Evolutionary conservation across 2,113 vertebrate species (phyloP).

Genomic region (Otocyon megalotis): DNA sequence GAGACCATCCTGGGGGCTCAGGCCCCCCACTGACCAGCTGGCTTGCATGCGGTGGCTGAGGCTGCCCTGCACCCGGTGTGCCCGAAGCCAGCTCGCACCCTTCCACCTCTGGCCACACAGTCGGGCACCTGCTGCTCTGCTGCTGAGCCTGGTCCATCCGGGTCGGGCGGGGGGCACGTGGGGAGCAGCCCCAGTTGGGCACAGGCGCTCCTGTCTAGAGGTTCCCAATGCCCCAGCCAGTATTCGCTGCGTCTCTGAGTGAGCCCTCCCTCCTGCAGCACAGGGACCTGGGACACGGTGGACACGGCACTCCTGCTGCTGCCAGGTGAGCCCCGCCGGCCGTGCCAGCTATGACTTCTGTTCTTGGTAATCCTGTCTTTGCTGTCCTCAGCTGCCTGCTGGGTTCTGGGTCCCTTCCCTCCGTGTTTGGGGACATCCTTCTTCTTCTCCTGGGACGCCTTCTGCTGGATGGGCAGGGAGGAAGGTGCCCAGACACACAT

Average conservation of each 20-base stretch:
- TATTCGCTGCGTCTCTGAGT: neutral
- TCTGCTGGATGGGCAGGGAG: neutral
- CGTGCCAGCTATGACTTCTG: fast-evolving
- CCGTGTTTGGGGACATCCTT: too few relatives aligned
- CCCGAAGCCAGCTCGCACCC: neutral
- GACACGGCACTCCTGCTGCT: neutral
- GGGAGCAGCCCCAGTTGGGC: neutral
- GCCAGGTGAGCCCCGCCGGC: neutral
- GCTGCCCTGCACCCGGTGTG: neutral
- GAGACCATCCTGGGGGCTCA: neutral
- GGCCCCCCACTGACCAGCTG: neutral
- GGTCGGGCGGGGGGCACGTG: neutral
- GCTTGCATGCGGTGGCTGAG: too few relatives aligned
- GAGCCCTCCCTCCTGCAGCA: neutral
- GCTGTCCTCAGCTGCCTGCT: neutral
- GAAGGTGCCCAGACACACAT: fast-evolving
- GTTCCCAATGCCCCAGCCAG: neutral
- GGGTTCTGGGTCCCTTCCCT: too few relatives aligned
- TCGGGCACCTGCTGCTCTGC: neutral
- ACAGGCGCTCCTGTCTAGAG: neutral
- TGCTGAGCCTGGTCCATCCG: neutral
- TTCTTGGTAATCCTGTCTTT: fast-evolving
- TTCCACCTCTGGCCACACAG: neutral
- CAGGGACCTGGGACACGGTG: too few relatives aligned
- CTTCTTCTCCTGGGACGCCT: neutral